Evolutionary conservation across 2,797 vertebrate species (phyloP), one percentile per base, ranked within the genome.

Genomic region (Myiothlypis chrysogaster): DNA sequence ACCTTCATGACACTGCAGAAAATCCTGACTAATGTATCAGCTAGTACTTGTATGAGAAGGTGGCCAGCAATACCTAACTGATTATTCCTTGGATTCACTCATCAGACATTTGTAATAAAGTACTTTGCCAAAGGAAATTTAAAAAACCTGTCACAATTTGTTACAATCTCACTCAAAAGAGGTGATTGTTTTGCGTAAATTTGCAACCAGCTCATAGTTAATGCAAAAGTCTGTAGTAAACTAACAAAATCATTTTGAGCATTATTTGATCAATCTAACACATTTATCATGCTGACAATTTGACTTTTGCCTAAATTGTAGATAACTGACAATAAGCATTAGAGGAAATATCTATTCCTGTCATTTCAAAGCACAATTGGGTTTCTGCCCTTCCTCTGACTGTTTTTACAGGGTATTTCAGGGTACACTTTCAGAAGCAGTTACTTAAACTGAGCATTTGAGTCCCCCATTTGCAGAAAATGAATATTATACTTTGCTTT

Each of bases 271-370:
- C 76, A 91, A 52, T 7, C 32, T 59, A 87, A 65, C 18, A 55
- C 90, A 89, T 80, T 80, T 76, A 32, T 61, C 87, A 88, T 89
- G 37, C 64, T 86, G 57, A 61, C 63, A 95, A 92, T 81, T 75
- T 82, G 89, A 73, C 93, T 96, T 94, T 83, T 95, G 72, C 66
- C 81, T 90, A 47, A 92, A 73, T 53, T 90, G 77, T 70, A 56
- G 61, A 37, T 53, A 95, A 81, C 49, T 76, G 44, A 87, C 66
- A 92, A 78, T 77, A 87, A 71, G 57, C 50, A 68, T 75, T 57
- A 1, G 2, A 65, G 47, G 34, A 79, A 63, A 94, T 71, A 83
- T 90, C 16, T 52, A 34, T 82, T 95, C 89, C 44, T 84, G 28
- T 39, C 12, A 87, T 73, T 94, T 84, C 35, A 89, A 53, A 65